Percentiles rank a stretch among this genome's conserved stretches.
Conservation (phyloP, 2,113 vertebrate genomes). For the Megaleporinus macrocephalus region DNA sequence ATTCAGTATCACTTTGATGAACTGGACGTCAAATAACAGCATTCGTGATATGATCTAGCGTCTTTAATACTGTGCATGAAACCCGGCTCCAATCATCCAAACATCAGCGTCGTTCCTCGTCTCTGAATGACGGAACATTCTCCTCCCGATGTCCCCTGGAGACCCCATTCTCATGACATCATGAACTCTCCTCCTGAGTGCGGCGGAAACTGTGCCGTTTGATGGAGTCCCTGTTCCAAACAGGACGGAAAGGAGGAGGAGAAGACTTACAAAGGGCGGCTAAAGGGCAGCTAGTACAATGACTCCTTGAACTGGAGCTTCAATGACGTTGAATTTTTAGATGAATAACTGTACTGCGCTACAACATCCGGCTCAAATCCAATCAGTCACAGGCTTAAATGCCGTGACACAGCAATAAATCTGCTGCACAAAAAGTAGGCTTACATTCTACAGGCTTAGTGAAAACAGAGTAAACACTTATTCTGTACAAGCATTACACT, state of each 20-base stretch:
- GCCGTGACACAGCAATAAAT: background rate
- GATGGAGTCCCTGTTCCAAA: conserved; percentile 74
- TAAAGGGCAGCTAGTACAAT: background rate
- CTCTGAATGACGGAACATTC: conserved; percentile 33
- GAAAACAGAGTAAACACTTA: background rate
- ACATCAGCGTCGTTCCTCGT: conserved; percentile 32
- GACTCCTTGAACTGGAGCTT: background rate
- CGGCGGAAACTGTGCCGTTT: conserved; percentile 80
- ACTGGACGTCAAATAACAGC: background rate
- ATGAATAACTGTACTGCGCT: background rate
- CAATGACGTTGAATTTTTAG: background rate
- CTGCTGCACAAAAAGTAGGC: background rate
- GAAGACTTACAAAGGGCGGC: background rate
- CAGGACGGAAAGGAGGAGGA: conserved; percentile 20
- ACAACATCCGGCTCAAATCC: background rate
- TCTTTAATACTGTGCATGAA: conserved; percentile 36
- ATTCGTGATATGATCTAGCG: background rate
- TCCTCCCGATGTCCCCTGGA: conserved; percentile 31
- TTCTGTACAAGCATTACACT: too few species aligned
- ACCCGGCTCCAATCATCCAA: conserved; percentile 32
- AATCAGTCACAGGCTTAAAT: background rate
- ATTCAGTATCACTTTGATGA: background rate
- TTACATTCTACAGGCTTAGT: background rate
- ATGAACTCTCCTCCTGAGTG: conserved; percentile 77
- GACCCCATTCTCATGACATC: conserved; percentile 54